phyloP scores from a whole-genome alignment of 2,113 vertebrate genomes.

The Centropristis striata region DNA sequence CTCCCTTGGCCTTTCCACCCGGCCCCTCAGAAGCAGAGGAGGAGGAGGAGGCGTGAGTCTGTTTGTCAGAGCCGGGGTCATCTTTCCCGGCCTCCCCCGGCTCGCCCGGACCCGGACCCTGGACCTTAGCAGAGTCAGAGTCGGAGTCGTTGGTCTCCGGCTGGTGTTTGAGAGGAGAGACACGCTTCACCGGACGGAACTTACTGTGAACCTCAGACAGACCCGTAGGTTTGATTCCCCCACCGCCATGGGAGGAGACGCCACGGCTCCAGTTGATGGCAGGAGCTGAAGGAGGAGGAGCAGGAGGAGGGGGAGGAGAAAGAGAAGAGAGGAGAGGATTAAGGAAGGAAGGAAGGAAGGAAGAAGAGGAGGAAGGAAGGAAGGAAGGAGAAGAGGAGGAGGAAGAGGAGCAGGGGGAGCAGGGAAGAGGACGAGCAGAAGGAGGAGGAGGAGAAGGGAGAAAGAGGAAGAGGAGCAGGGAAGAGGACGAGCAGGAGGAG shows the following conservation, averaged over 20 bases:
- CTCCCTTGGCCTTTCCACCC: constrained; percentile 81
- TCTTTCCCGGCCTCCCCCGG: constrained; percentile 86
- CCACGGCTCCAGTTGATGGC: constrained; percentile 92
- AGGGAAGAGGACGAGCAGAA: too few species aligned
- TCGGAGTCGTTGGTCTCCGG: constrained; percentile 92
- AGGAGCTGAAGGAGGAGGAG: constrained; percentile 85
- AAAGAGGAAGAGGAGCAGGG: too few species aligned
- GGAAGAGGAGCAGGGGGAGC: too few species aligned
- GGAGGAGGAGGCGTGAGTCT: constrained; percentile 65
- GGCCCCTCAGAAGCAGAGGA: constrained; percentile 78
- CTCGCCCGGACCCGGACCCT: constrained; percentile 83
- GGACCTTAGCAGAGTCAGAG: constrained; percentile 86
- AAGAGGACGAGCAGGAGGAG: too few species aligned
- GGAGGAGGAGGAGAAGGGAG: too few species aligned
- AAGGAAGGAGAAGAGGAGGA: too few species aligned
- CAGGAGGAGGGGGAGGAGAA: too few species aligned
- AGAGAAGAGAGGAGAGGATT: too few species aligned
- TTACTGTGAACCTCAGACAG: constrained; percentile 95
- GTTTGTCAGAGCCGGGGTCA: constrained; percentile 73
- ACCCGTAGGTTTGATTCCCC: constrained; percentile 92
- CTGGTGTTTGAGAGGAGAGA: constrained; percentile 97
- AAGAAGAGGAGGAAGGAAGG: too few species aligned
- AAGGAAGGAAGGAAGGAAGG: too few species aligned
- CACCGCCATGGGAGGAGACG: constrained; percentile 87
- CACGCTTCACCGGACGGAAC: constrained; percentile 96